phyloP scores from a whole-genome alignment of 35 echinoderm and acorn worm genomes.

The Heliocidaris erythrogramma region DNA sequence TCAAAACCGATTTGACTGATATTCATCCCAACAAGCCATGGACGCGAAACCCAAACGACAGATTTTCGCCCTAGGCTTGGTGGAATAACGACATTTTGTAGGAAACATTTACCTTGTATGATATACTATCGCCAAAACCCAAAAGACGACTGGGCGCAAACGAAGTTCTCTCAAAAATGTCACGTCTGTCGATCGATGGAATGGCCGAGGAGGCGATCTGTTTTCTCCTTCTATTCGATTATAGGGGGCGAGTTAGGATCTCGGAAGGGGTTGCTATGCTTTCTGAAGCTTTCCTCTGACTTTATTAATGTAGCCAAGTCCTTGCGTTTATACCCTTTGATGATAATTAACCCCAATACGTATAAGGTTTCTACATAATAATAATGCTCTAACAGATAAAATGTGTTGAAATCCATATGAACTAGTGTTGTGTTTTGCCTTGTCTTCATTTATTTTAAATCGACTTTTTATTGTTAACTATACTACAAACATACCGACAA shows the following conservation, averaged over 20 bases:
- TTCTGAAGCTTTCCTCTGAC: neutral
- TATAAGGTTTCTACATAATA: too few relatives aligned
- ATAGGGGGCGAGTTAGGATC: neutral
- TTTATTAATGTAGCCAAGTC: neutral
- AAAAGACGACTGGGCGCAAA: neutral
- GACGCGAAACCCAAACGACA: neutral
- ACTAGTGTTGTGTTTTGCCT: too few relatives aligned
- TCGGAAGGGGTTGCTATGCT: neutral
- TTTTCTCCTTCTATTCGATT: slow-evolving; percentile 5
- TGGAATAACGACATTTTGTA: neutral
- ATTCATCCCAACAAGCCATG: neutral
- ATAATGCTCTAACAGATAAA: too few relatives aligned
- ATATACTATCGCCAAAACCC: neutral
- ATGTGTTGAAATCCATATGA: too few relatives aligned
- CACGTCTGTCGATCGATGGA: neutral
- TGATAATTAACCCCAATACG: too few relatives aligned
- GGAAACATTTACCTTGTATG: neutral
- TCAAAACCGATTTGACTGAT: neutral
- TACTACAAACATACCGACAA: too few relatives aligned
- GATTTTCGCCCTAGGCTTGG: neutral
- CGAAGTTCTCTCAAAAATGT: neutral
- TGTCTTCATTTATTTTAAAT: too few relatives aligned
- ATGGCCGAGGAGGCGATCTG: neutral
- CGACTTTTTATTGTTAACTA: too few relatives aligned
- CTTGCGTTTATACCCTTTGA: too few relatives aligned